These are phyloP conservation scores for Caenorhabditis briggsae DNA, from an alignment of 1,140 invertebrate genomes.

Conservation along the genomic window DNA sequence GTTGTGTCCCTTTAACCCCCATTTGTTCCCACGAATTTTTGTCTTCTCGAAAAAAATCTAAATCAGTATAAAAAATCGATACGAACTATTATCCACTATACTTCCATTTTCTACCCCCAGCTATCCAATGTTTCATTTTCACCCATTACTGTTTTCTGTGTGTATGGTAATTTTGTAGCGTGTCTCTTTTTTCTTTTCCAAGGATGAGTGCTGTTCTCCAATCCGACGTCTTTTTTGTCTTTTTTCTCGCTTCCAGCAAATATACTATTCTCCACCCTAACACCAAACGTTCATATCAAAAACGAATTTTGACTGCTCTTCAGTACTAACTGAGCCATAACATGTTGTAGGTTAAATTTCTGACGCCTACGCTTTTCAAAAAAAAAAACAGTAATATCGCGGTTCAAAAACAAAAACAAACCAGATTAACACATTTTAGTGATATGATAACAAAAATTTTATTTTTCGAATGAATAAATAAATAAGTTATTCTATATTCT, in stretches of 20 bases:
- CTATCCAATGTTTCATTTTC: too few species aligned
- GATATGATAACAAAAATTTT: too few species aligned
- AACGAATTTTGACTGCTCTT: not conserved
- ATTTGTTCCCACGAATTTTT: conserved; percentile 2
- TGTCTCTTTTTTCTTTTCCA: not conserved
- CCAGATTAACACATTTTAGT: too few species aligned
- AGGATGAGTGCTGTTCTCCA: not conserved
- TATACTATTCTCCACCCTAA: not conserved
- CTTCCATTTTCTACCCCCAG: too few species aligned
- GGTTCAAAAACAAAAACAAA: too few species aligned
- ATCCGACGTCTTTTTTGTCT: not conserved
- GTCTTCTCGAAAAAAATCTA: not conserved
- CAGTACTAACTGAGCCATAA: not conserved
- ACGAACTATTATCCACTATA: not conserved
- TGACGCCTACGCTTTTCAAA: too few species aligned
- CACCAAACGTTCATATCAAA: not conserved
- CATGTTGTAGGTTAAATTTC: too few species aligned
- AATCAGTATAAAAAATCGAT: conserved; percentile 8
- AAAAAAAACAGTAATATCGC: too few species aligned
- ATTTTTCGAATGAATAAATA: too few species aligned
- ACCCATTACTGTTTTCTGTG: too few species aligned
- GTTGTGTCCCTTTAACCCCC: too few species aligned
- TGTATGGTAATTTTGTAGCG: conserved; percentile 45
- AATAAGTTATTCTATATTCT: too few species aligned
- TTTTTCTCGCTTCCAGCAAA: not conserved